Evolutionary conservation across 1,140 invertebrate species (phyloP).

Genomic region (Myzus persicae): DNA sequence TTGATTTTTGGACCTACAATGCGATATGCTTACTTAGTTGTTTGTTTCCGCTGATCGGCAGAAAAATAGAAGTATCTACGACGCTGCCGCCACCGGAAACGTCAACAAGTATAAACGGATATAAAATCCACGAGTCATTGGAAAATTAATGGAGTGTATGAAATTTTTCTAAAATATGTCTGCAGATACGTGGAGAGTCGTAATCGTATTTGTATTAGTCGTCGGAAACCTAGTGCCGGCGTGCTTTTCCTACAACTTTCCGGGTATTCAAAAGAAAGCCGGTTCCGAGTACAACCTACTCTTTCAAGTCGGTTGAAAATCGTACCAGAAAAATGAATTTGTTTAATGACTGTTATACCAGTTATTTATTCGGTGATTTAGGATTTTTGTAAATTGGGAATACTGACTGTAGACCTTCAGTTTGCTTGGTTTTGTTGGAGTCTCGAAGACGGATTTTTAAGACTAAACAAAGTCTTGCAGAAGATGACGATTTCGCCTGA

Average conservation of each 20-base stretch:
- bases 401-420: conserved; percentile 24
- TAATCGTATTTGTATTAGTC: not conserved
- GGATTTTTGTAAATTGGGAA: conserved; percentile 51
- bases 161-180: not conserved
- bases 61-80: not conserved
- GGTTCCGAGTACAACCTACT: not conserved
- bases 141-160: not conserved
- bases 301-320: not conserved
- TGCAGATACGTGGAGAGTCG: not conserved
- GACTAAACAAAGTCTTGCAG: not conserved
- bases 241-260: not conserved
- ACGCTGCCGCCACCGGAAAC: too few relatives aligned
- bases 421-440: conserved; percentile 42
- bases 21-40: not conserved
- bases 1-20: conserved; percentile 43
- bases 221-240: not conserved
- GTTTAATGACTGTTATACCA: not conserved
- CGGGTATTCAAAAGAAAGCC: not conserved
- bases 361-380: not conserved
- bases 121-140: not conserved
- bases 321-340: not conserved
- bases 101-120: not conserved
- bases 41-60: not conserved
- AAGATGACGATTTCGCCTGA: not conserved
- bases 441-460: not conserved